Percentiles rank a stretch among this genome's conserved stretches.
Conservation (phyloP, 2,113 vertebrate genomes). For the Actenoides lindsayi region DNA sequence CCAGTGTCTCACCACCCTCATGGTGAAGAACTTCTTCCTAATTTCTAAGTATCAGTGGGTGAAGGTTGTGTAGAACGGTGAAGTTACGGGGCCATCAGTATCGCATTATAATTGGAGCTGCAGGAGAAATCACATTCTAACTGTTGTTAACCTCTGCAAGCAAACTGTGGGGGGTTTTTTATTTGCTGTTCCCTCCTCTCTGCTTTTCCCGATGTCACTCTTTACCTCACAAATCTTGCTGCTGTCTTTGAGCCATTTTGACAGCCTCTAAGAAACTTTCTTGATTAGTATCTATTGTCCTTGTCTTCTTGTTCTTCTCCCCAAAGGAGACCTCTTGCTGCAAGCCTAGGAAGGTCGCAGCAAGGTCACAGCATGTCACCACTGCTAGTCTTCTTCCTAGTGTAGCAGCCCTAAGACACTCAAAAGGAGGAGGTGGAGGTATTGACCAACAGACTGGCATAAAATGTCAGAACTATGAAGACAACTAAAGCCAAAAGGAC, state of each 20-base stretch:
- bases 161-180: not conserved
- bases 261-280: not conserved
- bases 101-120: not conserved
- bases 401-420: not conserved
- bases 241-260: not conserved
- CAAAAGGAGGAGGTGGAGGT: not conserved
- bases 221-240: not conserved
- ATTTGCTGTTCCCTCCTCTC: not conserved
- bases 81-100: not conserved
- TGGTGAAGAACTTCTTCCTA: too few relatives aligned
- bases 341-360: not conserved
- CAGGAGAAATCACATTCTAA: not conserved
- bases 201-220: not conserved
- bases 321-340: not conserved
- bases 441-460: not conserved
- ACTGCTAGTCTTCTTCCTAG: not conserved
- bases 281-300: not conserved
- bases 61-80: not conserved
- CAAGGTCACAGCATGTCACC: rapidly evolving
- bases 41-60: not conserved
- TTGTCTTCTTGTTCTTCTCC: not conserved
- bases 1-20: too few relatives aligned
- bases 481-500: not conserved
- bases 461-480: not conserved
- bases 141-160: not conserved